phyloP scores from a whole-genome alignment of 2,888 invertebrate genomes.

The Thereva unica region DNA sequence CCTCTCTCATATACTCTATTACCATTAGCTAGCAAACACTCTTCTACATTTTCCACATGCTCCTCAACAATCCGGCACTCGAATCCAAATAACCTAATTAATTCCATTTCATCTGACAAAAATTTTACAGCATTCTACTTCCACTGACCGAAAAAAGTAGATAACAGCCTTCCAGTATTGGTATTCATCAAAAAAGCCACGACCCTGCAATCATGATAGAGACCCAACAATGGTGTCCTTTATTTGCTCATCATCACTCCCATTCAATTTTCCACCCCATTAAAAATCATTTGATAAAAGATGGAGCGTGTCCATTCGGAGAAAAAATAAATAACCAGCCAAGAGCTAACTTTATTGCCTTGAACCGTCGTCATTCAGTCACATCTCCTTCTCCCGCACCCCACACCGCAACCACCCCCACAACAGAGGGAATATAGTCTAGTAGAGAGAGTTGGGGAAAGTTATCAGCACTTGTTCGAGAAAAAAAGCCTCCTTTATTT shows the following conservation, averaged over 20 bases:
- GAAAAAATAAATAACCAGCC: constrained; percentile 31
- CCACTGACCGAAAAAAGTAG: not conserved
- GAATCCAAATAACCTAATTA: constrained; percentile 30
- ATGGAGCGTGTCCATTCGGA: constrained; percentile 38
- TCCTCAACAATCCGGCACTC: constrained; percentile 14
- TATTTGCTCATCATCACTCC: constrained; percentile 49
- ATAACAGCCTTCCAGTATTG: constrained; percentile 19
- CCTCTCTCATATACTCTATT: too few species aligned
- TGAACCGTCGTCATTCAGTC: constrained; percentile 1
- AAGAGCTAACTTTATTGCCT: constrained; percentile 26
- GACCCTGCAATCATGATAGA: constrained; percentile 35
- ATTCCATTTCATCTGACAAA: constrained; percentile 35
- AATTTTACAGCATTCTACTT: constrained; percentile 2
- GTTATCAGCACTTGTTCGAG: not conserved
- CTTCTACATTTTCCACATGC: too few species aligned
- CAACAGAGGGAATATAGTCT: too few species aligned
- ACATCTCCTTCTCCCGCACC: not conserved
- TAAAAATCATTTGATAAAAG: constrained; percentile 43
- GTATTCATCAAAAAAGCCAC: constrained; percentile 27
- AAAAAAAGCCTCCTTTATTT: not conserved
- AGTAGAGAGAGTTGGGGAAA: too few species aligned
- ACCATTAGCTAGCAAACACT: too few species aligned
- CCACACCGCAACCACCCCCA: too few species aligned
- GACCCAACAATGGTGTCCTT: constrained; percentile 42
- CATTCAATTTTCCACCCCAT: constrained; percentile 50